phyloP scores from a whole-genome alignment of 2,888 invertebrate genomes.

The Eurois occulta region DNA sequence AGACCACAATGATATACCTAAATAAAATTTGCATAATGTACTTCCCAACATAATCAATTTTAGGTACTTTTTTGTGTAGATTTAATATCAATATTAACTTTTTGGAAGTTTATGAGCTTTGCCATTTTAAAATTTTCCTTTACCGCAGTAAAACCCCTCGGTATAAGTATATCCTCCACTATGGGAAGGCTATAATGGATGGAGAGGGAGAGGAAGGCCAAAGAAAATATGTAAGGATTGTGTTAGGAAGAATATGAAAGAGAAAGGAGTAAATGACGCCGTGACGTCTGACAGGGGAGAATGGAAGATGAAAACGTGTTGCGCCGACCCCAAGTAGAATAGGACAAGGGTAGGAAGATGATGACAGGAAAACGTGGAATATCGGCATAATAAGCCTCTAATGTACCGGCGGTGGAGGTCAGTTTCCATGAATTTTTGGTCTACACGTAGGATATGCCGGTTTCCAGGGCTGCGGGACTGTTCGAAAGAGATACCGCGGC shows the following conservation, averaged over 20 bases:
- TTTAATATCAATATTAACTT: neutral
- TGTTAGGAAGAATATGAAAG: too few species aligned
- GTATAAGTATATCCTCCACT: neutral
- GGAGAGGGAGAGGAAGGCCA: neutral
- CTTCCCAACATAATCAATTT: neutral
- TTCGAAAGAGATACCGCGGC: too few species aligned
- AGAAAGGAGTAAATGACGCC: neutral
- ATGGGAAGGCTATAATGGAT: neutral
- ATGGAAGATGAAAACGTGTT: neutral
- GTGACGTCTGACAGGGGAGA: neutral
- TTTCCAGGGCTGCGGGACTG: too few species aligned
- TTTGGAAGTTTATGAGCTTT: neutral
- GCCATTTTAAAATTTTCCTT: neutral
- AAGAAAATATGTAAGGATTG: too few species aligned
- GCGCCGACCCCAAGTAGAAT: too few species aligned
- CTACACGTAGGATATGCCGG: too few species aligned
- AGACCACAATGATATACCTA: neutral
- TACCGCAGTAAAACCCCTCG: neutral
- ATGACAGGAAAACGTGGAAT: too few species aligned
- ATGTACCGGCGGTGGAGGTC: too few species aligned
- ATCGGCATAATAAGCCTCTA: too few species aligned
- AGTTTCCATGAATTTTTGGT: too few species aligned
- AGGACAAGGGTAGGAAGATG: too few species aligned
- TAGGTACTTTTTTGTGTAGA: neutral
- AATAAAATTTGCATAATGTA: neutral